Percentiles rank a stretch among this genome's conserved stretches.
These are phyloP conservation scores for Drosophila kambysellisi DNA, from an alignment of 2,888 invertebrate species.

Conservation along the genomic window DNA sequence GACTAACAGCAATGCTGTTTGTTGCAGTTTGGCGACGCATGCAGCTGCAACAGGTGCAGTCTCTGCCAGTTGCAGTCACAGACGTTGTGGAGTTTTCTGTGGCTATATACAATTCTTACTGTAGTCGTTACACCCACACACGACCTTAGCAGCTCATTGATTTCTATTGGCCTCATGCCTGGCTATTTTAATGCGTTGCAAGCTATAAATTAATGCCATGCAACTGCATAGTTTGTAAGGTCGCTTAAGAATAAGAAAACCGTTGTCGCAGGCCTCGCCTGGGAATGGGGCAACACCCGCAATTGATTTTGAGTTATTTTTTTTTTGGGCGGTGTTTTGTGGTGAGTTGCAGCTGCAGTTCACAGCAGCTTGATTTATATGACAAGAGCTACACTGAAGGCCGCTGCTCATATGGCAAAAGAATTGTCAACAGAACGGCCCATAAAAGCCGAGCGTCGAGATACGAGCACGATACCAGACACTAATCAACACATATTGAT, in stretches of 20 bases:
- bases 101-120: constrained; percentile 22
- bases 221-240: constrained; percentile 76
- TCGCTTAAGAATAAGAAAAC: constrained; percentile 51
- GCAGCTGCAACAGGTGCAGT: constrained; percentile 52
- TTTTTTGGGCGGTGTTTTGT: constrained; percentile 15
- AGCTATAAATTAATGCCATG: constrained; percentile 65
- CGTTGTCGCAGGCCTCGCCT: constrained; percentile 42
- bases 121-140: constrained; percentile 64
- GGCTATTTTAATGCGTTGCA: constrained; percentile 51
- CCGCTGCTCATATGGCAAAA: constrained; percentile 76
- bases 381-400: constrained; percentile 68
- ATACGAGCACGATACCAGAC: constrained; percentile 57
- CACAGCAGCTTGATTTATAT: constrained; percentile 63
- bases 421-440: constrained; percentile 74
- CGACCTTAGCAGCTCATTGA: constrained; percentile 71
- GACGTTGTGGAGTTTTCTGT: constrained; percentile 21
- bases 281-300: constrained; percentile 73
- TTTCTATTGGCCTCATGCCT: constrained; percentile 55
- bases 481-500: constrained; percentile 79
- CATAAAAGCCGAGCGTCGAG: constrained; percentile 74
- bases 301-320: constrained; percentile 35
- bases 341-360: constrained; percentile 46
- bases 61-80: constrained; percentile 10
- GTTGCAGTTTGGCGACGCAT: constrained; percentile 21
- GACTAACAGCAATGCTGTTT: constrained; percentile 32